These are phyloP conservation scores for Hirtodrosophila cameraria DNA, from an alignment of 2,888 invertebrate genomes.

Conservation along the genomic window DNA sequence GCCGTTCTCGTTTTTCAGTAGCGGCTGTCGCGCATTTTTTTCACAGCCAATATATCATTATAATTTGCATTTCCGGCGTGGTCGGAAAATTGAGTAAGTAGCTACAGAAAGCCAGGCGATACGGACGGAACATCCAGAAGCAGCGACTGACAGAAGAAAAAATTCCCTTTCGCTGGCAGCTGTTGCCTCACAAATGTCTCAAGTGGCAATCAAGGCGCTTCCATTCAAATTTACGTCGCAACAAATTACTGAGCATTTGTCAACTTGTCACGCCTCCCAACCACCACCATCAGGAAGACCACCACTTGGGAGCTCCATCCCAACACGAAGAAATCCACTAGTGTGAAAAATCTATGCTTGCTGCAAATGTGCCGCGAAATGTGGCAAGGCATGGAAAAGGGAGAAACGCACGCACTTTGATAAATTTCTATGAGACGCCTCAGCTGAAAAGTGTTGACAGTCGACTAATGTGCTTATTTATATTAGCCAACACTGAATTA, in stretches of 20 bases:
- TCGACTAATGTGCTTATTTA: constrained; percentile 54
- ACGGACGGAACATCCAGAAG: constrained; percentile 19
- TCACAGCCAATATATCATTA: constrained; percentile 82
- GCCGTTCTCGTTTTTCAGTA: constrained; percentile 22
- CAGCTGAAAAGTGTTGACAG: constrained; percentile 65
- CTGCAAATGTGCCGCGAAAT: constrained; percentile 74
- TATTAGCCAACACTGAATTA: constrained; percentile 39
- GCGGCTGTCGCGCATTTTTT: constrained; percentile 68
- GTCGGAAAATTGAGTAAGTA: constrained; percentile 73
- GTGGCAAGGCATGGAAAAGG: constrained; percentile 41
- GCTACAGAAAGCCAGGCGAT: constrained; percentile 30
- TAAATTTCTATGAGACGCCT: constrained; percentile 51
- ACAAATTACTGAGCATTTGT: constrained; percentile 83
- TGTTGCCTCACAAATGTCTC: constrained; percentile 81
- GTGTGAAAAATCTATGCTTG: constrained; percentile 77
- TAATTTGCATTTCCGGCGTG: constrained; percentile 79
- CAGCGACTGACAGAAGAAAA: constrained; percentile 19
- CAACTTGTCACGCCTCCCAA: constrained; percentile 67
- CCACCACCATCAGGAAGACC: background rate
- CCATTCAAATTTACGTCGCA: constrained; percentile 82
- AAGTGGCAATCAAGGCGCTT: constrained; percentile 83
- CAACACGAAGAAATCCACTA: constrained; percentile 52
- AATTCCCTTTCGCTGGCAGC: constrained; percentile 70
- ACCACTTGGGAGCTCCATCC: background rate
- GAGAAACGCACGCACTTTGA: constrained; percentile 45